Percentiles rank a stretch among this genome's conserved stretches.
Evolutionary conservation across 2,797 vertebrate species (phyloP).

Genomic region (Intellagama lesueurii): DNA sequence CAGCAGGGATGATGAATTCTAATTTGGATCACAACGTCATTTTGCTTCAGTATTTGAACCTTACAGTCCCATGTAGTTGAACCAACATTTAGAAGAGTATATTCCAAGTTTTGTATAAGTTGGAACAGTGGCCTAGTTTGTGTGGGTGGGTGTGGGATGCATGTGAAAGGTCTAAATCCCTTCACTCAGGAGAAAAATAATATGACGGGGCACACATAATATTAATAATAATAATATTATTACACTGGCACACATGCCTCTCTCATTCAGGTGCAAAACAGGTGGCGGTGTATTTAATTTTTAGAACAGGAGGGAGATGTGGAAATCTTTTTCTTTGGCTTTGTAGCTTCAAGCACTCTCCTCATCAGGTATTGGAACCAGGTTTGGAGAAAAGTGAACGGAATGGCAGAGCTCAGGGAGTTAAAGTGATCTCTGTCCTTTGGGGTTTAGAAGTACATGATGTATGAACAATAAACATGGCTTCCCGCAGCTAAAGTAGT

Average conservation of each 20-base stretch:
- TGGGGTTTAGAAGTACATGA: not conserved
- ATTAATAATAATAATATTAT: no score
- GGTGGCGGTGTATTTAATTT: no score
- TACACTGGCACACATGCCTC: no score
- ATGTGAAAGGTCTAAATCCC: no score
- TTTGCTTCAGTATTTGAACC: constrained; percentile 42
- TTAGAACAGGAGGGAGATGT: no score
- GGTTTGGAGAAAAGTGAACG: not conserved
- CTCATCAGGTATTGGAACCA: not conserved
- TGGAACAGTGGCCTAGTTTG: constrained; percentile 1
- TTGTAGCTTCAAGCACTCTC: not conserved
- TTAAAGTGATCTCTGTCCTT: not conserved
- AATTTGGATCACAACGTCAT: constrained; percentile 14
- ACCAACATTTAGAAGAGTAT: constrained; percentile 34
- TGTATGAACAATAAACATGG: not conserved
- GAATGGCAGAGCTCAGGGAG: not conserved
- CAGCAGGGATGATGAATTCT: not conserved
- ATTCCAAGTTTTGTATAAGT: constrained; percentile 45
- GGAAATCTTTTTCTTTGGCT: no score
- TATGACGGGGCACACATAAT: no score
- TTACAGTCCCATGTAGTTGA: constrained; percentile 52
- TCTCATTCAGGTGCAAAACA: no score
- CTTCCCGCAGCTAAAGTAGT: not conserved
- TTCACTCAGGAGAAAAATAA: no score
- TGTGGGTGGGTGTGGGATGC: no score